Evolutionary conservation across 2,888 invertebrate genomes (phyloP).

Genomic region (Tenthredo distinguenda): DNA sequence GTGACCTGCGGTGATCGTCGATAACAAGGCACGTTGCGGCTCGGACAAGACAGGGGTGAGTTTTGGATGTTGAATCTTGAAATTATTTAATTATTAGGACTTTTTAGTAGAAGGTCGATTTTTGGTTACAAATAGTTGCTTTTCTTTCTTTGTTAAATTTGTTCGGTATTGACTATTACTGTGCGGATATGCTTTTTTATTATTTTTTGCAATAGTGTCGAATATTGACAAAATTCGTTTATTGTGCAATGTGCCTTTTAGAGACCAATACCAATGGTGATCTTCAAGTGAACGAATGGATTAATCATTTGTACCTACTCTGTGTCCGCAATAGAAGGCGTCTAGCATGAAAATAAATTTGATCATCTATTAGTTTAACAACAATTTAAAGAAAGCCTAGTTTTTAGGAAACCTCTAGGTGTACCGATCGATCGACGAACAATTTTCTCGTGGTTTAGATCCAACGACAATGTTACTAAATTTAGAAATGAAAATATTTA

Average conservation of each 20-base stretch:
- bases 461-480: slow-evolving; percentile 9
- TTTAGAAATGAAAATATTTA: background rate
- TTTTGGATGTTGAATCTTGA: slow-evolving; percentile 89
- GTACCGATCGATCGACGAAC: background rate
- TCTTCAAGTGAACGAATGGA: slow-evolving; percentile 51
- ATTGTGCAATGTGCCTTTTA: slow-evolving; percentile 38
- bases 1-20: slow-evolving; percentile 94
- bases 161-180: slow-evolving; percentile 66
- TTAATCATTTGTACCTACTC: slow-evolving; percentile 74
- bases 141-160: slow-evolving; percentile 33
- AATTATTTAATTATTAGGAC: slow-evolving; percentile 63
- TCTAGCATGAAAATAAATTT: slow-evolving; percentile 77
- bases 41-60: slow-evolving; percentile 93
- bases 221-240: background rate
- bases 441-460: slow-evolving; percentile 47
- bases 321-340: slow-evolving; percentile 77
- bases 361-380: slow-evolving; percentile 69
- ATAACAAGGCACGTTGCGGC: slow-evolving; percentile 95
- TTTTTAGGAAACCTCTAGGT: background rate
- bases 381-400: slow-evolving; percentile 41
- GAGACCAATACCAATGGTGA: background rate
- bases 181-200: background rate
- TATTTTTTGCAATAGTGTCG: background rate
- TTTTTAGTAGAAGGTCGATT: slow-evolving; percentile 10
- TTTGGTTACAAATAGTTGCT: background rate